Conservation (phyloP, 2,797 vertebrate genomes). For the Rhincodon typus region DNA sequence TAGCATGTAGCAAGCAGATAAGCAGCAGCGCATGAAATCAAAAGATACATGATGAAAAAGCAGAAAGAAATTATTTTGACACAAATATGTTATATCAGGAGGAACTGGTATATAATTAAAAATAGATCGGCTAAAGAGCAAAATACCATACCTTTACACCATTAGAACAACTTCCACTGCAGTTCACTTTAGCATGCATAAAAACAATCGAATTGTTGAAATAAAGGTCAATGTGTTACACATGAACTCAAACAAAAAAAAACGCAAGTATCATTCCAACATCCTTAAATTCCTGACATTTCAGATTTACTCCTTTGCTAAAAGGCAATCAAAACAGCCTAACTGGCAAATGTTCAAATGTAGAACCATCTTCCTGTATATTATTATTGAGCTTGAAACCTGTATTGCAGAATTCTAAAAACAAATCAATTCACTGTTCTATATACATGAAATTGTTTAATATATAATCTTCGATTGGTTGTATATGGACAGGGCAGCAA, state of each 20-base stretch:
- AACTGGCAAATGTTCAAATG: not conserved
- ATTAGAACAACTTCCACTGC: not conserved
- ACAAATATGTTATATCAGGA: not conserved
- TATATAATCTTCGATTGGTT: not conserved
- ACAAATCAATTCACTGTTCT: not conserved
- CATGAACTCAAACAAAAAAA: not conserved
- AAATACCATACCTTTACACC: not conserved
- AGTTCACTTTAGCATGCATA: not conserved
- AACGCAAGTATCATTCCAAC: not conserved
- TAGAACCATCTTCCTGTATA: not conserved
- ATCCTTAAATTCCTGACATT: not conserved
- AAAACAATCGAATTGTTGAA: not conserved
- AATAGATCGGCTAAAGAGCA: not conserved
- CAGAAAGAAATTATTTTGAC: slow-evolving; percentile 19
- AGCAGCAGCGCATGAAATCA: not conserved
- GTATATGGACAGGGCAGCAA: not conserved
- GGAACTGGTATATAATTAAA: not conserved
- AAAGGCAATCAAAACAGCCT: not conserved
- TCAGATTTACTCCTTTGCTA: not conserved
- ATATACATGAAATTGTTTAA: not conserved
- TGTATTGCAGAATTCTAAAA: not conserved
- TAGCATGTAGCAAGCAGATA: not conserved
- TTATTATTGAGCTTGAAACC: not conserved
- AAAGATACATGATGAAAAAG: not conserved
- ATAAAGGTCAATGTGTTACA: not conserved